phyloP scores from a whole-genome alignment of 2,113 vertebrate species.

The Melanerpes aurifrons region DNA sequence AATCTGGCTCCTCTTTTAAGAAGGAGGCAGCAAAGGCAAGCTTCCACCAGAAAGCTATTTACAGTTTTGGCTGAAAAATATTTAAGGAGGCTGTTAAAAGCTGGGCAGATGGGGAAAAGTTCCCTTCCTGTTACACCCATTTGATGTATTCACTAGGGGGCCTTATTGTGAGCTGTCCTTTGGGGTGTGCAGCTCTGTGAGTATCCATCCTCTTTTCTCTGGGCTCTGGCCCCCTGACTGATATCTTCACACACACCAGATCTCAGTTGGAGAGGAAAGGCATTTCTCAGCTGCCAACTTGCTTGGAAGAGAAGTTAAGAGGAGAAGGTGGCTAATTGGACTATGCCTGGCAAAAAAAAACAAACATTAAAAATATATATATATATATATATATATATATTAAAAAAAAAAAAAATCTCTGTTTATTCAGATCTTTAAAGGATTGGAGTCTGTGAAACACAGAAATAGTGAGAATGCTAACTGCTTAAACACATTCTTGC shows the following conservation, averaged over 20 bases:
- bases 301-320: slow-evolving; percentile 48
- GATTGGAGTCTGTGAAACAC: neutral
- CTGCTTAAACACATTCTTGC: slow-evolving; percentile 27
- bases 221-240: neutral
- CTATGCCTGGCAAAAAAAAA: neutral
- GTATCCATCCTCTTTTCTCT: neutral
- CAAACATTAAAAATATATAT: no score
- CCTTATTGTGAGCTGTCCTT: neutral
- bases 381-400: no score
- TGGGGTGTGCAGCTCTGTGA: neutral
- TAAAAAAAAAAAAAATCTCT: neutral
- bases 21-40: neutral
- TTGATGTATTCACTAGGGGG: neutral
- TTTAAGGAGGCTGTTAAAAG: neutral
- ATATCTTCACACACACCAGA: no score
- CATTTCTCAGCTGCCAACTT: slow-evolving; percentile 12
- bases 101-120: neutral
- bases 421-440: slow-evolving; percentile 22
- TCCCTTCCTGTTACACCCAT: neutral
- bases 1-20: neutral
- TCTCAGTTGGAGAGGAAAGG: neutral
- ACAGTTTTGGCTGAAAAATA: neutral
- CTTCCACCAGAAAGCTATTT: neutral
- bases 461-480: slow-evolving; percentile 14
- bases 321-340: slow-evolving; percentile 51